phyloP scores from a whole-genome alignment of 2,113 vertebrate genomes.

The Axis porcinus region DNA sequence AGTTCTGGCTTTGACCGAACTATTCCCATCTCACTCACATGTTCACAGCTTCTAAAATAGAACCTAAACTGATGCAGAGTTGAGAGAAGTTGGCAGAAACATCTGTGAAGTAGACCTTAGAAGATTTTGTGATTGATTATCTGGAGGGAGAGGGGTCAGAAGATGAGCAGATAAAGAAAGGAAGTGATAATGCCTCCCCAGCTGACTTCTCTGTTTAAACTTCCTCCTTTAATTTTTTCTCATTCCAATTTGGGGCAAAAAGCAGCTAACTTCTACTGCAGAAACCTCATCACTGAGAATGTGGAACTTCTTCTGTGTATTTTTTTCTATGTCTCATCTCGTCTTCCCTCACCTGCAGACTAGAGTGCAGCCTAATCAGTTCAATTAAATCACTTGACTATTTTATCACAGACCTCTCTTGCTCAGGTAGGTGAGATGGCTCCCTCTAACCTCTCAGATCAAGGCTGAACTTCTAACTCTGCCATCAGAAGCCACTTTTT shows the following conservation, averaged over 20 bases:
- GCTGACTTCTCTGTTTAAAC: conserved; percentile 20
- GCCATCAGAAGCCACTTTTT: not conserved
- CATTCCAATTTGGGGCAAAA: not conserved
- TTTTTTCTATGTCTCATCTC: not conserved
- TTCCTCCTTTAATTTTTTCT: conserved; percentile 40
- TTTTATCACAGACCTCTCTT: not conserved
- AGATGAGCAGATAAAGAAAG: conserved; percentile 33
- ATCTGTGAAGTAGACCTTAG: not conserved
- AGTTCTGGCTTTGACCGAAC: not conserved
- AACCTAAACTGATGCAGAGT: not conserved
- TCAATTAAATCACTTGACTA: not conserved
- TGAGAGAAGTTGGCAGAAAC: not conserved
- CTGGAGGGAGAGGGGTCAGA: not conserved
- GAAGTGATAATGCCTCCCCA: conserved; percentile 21
- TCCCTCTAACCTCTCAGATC: not conserved
- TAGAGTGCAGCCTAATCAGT: not conserved
- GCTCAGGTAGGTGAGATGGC: not conserved
- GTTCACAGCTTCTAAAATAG: not conserved
- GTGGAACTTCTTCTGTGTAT: not conserved
- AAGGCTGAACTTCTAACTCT: not conserved
- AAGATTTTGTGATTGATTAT: not conserved
- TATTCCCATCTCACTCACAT: not conserved
- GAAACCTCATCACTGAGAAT: not conserved
- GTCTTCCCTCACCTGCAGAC: not conserved
- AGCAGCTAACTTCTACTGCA: not conserved